Evolutionary conservation across 2,888 invertebrate genomes (phyloP).

Genomic region (Cheilosia urbana): DNA sequence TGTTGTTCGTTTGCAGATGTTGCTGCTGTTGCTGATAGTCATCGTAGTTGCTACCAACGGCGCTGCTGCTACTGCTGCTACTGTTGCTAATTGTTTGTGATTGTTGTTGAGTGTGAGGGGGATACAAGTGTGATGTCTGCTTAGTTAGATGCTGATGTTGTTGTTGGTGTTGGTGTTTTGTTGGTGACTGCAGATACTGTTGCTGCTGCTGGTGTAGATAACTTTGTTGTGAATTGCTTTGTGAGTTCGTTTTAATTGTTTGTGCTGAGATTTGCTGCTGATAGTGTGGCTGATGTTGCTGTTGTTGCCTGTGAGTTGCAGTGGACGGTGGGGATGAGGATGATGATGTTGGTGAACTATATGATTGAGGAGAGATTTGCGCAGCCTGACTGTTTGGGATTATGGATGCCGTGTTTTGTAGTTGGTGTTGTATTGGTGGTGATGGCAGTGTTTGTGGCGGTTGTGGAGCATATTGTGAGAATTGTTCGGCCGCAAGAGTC

Average conservation of each 20-base stretch:
- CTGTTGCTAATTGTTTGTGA: slow-evolving; percentile 74
- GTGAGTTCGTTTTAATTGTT: slow-evolving; percentile 72
- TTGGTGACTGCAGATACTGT: slow-evolving; percentile 64
- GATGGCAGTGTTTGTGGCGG: slow-evolving; percentile 82
- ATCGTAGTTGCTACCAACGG: slow-evolving; percentile 76
- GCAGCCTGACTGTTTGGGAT: slow-evolving; percentile 81
- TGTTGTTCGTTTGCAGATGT: slow-evolving; percentile 72
- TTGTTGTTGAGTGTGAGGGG: slow-evolving; percentile 77
- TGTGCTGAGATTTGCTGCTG: slow-evolving; percentile 69
- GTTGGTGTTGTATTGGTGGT: slow-evolving; percentile 83
- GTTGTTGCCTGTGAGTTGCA: slow-evolving; percentile 77
- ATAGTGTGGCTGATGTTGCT: slow-evolving; percentile 76
- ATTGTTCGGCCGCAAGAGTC: slow-evolving; percentile 84
- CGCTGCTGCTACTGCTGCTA: slow-evolving; percentile 76
- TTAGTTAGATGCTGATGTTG: slow-evolving; percentile 80
- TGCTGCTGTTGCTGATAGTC: slow-evolving; percentile 78
- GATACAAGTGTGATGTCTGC: slow-evolving; percentile 83
- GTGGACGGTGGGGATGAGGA: slow-evolving; percentile 78
- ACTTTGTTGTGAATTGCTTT: slow-evolving; percentile 76
- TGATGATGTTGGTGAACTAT: slow-evolving; percentile 76
- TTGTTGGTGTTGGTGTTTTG: slow-evolving; percentile 68
- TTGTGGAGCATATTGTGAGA: slow-evolving; percentile 83
- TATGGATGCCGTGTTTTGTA: slow-evolving; percentile 83
- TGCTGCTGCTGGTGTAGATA: slow-evolving; percentile 69
- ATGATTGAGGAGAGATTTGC: slow-evolving; percentile 76